Conservation (phyloP, 2,888 invertebrate genomes). For the Archaeoteleia sp. region DNA sequence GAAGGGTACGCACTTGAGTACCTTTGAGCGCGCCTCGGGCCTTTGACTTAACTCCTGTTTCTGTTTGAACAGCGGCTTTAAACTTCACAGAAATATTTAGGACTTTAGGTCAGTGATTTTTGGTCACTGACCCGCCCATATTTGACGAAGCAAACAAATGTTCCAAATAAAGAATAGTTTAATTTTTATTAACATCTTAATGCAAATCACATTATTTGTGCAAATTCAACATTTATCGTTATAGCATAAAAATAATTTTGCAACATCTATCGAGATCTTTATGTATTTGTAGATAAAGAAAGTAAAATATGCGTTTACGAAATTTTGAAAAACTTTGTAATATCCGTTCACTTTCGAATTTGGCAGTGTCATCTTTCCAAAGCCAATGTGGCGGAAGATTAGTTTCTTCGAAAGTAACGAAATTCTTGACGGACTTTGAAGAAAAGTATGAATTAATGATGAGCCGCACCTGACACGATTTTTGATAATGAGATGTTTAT, state of each 20-base stretch:
- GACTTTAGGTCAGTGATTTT: slow-evolving; percentile 37
- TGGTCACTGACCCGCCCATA: background rate
- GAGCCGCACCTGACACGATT: slow-evolving; percentile 37
- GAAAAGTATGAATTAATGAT: slow-evolving; percentile 33
- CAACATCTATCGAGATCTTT: too few species aligned
- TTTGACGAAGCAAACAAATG: too few species aligned
- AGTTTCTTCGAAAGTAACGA: slow-evolving; percentile 30
- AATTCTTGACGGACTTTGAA: slow-evolving; percentile 21
- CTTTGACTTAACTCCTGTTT: slow-evolving; percentile 32
- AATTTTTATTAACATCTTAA: too few species aligned
- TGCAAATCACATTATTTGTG: too few species aligned
- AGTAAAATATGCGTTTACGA: too few species aligned
- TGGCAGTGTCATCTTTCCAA: too few species aligned
- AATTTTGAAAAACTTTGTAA: too few species aligned
- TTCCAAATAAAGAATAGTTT: too few species aligned
- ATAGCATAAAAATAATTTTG: too few species aligned
- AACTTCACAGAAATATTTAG: slow-evolving; percentile 34
- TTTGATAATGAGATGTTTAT: slow-evolving; percentile 36
- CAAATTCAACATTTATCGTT: too few species aligned
- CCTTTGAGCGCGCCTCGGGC: slow-evolving; percentile 20
- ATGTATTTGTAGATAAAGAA: too few species aligned
- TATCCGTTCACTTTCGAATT: too few species aligned
- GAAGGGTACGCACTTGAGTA: slow-evolving; percentile 43
- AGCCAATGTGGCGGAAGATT: background rate
- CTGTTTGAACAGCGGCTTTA: slow-evolving; percentile 5